A percentile compares a stretch with the other conserved stretches of the same genome.
Conservation (phyloP, 2,797 vertebrate genomes). For the Telmatherina bonti region DNA sequence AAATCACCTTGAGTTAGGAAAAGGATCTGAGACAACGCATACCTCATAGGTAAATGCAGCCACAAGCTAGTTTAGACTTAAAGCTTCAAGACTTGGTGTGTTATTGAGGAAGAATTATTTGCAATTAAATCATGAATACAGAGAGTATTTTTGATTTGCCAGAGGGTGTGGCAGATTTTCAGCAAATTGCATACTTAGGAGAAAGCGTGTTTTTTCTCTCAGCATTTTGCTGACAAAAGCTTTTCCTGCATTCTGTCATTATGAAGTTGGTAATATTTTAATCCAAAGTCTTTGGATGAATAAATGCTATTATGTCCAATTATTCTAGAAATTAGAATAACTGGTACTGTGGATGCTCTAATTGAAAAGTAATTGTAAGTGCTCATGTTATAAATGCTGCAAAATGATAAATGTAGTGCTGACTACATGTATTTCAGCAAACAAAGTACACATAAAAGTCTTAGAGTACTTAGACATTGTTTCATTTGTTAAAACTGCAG, state of each 20-base stretch:
- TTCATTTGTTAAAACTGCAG: too few relatives aligned
- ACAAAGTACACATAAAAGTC: neutral
- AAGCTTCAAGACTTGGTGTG: conserved; percentile 28
- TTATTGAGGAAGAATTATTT: conserved; percentile 25
- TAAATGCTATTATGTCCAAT: neutral
- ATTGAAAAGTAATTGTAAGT: neutral
- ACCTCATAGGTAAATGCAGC: conserved; percentile 53
- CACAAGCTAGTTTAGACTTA: conserved; percentile 25
- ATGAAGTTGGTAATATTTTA: neutral
- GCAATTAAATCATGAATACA: conserved; percentile 6
- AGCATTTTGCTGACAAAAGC: neutral
- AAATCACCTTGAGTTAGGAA: conserved; percentile 71
- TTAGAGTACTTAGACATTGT: neutral
- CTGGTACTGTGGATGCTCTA: neutral
- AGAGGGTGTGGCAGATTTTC: conserved; percentile 15
- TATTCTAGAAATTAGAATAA: neutral
- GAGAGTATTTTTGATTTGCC: conserved; percentile 12
- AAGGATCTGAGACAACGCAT: conserved; percentile 53
- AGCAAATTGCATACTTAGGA: neutral
- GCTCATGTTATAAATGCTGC: too few relatives aligned
- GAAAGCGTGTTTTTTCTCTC: neutral
- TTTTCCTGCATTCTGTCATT: neutral
- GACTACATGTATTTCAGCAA: neutral
- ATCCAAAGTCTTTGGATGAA: neutral
- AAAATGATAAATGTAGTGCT: too few relatives aligned